These are phyloP conservation scores for Marronus borbonicus DNA, from an alignment of 2,888 invertebrate species.

Conservation along the genomic window DNA sequence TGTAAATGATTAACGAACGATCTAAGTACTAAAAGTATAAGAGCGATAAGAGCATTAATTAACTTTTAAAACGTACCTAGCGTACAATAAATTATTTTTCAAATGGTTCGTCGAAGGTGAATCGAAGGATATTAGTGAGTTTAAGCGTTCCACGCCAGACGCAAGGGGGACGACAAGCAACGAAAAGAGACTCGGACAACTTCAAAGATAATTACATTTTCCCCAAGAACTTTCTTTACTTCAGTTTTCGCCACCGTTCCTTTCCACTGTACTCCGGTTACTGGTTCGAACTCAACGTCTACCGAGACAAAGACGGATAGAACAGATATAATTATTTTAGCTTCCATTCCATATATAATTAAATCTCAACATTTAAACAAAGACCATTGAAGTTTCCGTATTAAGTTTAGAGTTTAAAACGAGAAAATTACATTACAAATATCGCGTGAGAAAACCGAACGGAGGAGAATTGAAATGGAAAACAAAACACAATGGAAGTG, in stretches of 20 bases:
- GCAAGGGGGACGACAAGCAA: conserved; percentile 8
- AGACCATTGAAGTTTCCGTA: conserved; percentile 47
- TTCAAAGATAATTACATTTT: conserved; percentile 46
- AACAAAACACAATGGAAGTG: not conserved
- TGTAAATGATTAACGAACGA: too few relatives aligned
- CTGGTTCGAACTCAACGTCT: not conserved
- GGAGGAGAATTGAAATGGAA: conserved; percentile 28
- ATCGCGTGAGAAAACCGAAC: conserved; percentile 10
- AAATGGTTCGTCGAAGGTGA: conserved; percentile 15
- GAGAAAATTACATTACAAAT: conserved; percentile 51
- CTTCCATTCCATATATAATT: conserved; percentile 47
- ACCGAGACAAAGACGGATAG: conserved; percentile 22
- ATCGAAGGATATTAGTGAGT: not conserved
- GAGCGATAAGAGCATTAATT: not conserved
- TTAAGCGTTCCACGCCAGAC: not conserved
- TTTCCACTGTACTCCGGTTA: not conserved
- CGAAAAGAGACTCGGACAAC: conserved; percentile 31
- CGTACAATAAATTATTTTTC: conserved; percentile 18
- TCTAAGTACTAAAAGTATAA: not conserved
- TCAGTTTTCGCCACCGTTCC: conserved; percentile 28
- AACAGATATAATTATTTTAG: conserved; percentile 46
- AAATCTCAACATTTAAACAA: conserved; percentile 50
- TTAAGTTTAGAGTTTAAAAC: conserved; percentile 47
- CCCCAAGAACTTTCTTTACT: conserved; percentile 37
- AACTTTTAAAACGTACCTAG: conserved; percentile 18